These are phyloP conservation scores for Hydrochoerus hydrochaeris DNA, from an alignment of 2,113 vertebrate genomes.

Conservation along the genomic window DNA sequence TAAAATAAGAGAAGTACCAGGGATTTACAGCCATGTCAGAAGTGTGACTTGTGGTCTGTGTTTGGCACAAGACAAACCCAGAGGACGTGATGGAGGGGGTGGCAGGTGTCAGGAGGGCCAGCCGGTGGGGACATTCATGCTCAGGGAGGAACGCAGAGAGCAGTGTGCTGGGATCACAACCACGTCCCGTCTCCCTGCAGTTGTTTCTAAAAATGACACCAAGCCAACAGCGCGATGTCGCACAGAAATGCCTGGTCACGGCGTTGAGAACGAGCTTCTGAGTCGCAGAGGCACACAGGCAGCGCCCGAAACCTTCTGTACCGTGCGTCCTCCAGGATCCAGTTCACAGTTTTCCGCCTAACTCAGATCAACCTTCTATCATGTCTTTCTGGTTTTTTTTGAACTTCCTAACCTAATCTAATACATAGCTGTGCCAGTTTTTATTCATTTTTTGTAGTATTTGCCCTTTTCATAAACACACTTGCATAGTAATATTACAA, in stretches of 20 bases:
- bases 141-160: conserved; percentile 74
- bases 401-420: conserved; percentile 90
- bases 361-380: conserved; percentile 96
- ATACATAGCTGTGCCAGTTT: conserved; percentile 95
- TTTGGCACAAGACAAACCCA: conserved; percentile 70
- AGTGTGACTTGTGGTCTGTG: conserved; percentile 56
- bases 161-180: conserved; percentile 58
- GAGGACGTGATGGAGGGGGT: conserved; percentile 17
- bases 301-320: conserved; percentile 78
- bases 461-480: conserved; percentile 90
- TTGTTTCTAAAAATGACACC: conserved; percentile 76
- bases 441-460: conserved; percentile 95
- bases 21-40: conserved; percentile 77
- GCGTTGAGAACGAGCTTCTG: conserved; percentile 71
- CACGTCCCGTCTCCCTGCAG: conserved; percentile 65
- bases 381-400: conserved; percentile 84
- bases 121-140: conserved; percentile 49
- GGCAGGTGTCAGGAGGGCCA: conserved; percentile 62
- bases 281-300: conserved; percentile 46
- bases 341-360: conserved; percentile 98
- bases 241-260: conserved; percentile 68
- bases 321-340: conserved; percentile 85
- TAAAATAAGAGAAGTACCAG: conserved; percentile 51
- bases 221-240: conserved; percentile 58
- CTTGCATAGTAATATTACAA: conserved; percentile 90